Evolutionary conservation across 2,888 invertebrate species (phyloP).

Genomic region (Leptopilina myrica): DNA sequence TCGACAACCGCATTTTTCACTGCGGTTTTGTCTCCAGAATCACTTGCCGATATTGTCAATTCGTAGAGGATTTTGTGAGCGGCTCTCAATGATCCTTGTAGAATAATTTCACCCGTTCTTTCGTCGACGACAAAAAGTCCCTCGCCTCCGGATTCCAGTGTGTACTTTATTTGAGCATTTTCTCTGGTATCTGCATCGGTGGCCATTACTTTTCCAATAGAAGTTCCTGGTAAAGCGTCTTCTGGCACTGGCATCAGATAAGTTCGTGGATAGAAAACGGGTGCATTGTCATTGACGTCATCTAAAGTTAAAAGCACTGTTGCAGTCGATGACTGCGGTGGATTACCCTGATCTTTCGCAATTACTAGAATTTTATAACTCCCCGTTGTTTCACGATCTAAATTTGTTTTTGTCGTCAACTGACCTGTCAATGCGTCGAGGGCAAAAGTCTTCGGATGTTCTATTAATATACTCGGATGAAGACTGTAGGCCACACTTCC

Average conservation of each 20-base stretch:
- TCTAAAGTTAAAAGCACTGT: constrained; percentile 88
- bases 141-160: constrained; percentile 87
- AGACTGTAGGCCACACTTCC: constrained; percentile 92
- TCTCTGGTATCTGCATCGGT: constrained; percentile 92
- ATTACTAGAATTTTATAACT: constrained; percentile 90
- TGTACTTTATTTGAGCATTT: constrained; percentile 89
- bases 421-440: constrained; percentile 92
- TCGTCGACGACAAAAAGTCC: constrained; percentile 89
- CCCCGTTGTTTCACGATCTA: constrained; percentile 90
- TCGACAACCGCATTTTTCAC: constrained; percentile 88
- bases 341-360: constrained; percentile 94
- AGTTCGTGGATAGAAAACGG: constrained; percentile 92
- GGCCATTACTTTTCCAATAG: constrained; percentile 87
- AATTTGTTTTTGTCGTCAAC: constrained; percentile 84
- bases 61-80: constrained; percentile 84
- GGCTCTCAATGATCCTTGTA: constrained; percentile 83
- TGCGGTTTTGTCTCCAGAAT: constrained; percentile 87
- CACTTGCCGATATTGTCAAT: constrained; percentile 87
- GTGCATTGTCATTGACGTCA: constrained; percentile 95
- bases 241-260: constrained; percentile 89
- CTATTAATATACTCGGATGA: constrained; percentile 86
- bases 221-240: constrained; percentile 81
- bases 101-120: constrained; percentile 85
- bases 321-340: constrained; percentile 93
- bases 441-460: constrained; percentile 90